Conservation (phyloP, 2,888 invertebrate genomes). For the Myathropa florea region DNA sequence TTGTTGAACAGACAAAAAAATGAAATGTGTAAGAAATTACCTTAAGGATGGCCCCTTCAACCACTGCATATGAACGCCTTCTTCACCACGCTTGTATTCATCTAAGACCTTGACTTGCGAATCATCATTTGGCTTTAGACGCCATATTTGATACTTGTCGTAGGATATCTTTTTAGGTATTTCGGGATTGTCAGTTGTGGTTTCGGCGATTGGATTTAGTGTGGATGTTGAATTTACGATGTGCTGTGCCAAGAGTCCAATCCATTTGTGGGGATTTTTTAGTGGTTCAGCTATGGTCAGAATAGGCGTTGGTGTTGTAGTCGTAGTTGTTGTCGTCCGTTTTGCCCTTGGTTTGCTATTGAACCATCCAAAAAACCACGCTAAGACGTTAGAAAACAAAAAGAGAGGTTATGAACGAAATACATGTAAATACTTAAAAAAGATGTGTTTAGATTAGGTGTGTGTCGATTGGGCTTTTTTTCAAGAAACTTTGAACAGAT, state of each 20-base stretch:
- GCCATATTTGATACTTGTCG: slow-evolving; percentile 82
- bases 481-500: too few relatives aligned
- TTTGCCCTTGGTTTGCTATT: slow-evolving; percentile 74
- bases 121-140: slow-evolving; percentile 81
- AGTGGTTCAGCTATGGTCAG: slow-evolving; percentile 79
- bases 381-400: slow-evolving; percentile 61
- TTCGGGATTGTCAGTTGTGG: slow-evolving; percentile 73
- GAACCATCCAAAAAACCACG: slow-evolving; percentile 83
- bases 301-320: slow-evolving; percentile 77
- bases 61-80: slow-evolving; percentile 83
- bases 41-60: slow-evolving; percentile 83
- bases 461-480: too few relatives aligned
- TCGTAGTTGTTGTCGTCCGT: slow-evolving; percentile 75
- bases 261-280: slow-evolving; percentile 80
- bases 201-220: slow-evolving; percentile 74
- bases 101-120: slow-evolving; percentile 80
- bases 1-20: neutral
- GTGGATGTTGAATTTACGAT: slow-evolving; percentile 78
- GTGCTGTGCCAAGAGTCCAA: slow-evolving; percentile 79
- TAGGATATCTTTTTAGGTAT: slow-evolving; percentile 77
- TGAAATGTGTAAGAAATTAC: slow-evolving; percentile 71
- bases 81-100: slow-evolving; percentile 80
- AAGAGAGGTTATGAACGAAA: neutral
- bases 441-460: too few relatives aligned
- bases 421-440: neutral